Conservation (phyloP, 2,113 vertebrate species). For the Malurus alboscapulatus region DNA sequence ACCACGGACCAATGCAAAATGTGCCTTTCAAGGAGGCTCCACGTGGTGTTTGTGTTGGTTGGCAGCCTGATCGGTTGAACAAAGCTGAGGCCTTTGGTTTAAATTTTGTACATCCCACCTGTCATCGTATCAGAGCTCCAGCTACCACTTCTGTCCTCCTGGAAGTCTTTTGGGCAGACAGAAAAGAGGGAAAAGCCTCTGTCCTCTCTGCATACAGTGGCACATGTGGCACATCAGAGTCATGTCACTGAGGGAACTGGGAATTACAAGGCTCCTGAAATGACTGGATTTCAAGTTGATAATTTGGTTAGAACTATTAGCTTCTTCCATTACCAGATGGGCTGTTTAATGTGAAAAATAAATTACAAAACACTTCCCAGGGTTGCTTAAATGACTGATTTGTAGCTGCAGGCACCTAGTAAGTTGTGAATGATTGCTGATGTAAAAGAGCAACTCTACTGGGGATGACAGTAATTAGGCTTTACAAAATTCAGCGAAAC, state of each 20-base stretch:
- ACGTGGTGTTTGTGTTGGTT: accelerated
- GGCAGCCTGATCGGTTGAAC: accelerated
- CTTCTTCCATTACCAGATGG: conserved; percentile 27
- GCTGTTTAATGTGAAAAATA: conserved; percentile 18
- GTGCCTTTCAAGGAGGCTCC: background rate
- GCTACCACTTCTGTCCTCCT: background rate
- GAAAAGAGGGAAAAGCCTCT: background rate
- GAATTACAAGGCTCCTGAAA: background rate
- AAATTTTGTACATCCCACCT: accelerated
- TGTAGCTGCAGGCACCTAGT: conserved; percentile 46
- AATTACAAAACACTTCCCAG: conserved; percentile 27
- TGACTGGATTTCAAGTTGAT: background rate
- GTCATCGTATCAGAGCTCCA: background rate
- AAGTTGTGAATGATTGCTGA: conserved; percentile 37
- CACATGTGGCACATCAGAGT: background rate
- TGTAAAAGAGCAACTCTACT: conserved; percentile 1
- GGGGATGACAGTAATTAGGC: conserved; percentile 10
- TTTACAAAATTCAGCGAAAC: background rate
- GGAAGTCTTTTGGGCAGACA: background rate
- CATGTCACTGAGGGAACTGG: background rate
- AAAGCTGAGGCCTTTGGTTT: background rate
- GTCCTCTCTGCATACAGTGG: background rate
- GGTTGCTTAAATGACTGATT: conserved; percentile 23
- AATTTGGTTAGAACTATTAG: background rate
- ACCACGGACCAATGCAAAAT: accelerated